A percentile compares a stretch with the other conserved stretches of the same genome.
These are phyloP conservation scores for Stegophylla sp. DNA, from an alignment of 2,888 invertebrate species.

Conservation along the genomic window DNA sequence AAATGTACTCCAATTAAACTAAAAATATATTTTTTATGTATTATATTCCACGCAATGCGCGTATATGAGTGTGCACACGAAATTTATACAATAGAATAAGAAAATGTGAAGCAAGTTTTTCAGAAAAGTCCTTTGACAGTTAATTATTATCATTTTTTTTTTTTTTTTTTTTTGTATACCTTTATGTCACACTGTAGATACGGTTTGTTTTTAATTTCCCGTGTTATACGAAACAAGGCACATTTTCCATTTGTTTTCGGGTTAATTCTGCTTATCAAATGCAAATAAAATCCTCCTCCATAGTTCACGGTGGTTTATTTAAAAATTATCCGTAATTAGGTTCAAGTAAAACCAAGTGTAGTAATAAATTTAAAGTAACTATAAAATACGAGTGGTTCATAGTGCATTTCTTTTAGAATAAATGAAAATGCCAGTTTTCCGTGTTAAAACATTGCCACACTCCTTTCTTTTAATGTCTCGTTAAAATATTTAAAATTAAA, in stretches of 20 bases:
- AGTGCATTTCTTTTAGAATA: neutral
- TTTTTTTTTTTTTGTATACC: too few species aligned
- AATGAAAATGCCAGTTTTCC: neutral
- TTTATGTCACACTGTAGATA: neutral
- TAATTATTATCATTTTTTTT: too few species aligned
- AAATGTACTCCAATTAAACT: constrained; percentile 5
- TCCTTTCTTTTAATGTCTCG: neutral
- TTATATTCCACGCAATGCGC: neutral
- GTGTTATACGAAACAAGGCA: neutral
- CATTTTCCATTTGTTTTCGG: neutral
- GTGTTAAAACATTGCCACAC: neutral
- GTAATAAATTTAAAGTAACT: neutral
- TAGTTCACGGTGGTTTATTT: neutral
- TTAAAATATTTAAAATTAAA: neutral
- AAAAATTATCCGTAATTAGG: neutral
- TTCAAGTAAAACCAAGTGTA: neutral
- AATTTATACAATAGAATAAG: neutral
- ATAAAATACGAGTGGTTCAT: neutral
- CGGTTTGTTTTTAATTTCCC: neutral
- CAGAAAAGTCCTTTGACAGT: neutral
- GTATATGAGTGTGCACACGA: neutral
- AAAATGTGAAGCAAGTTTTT: constrained; percentile 8
- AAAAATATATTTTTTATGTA: neutral
- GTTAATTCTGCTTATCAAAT: neutral
- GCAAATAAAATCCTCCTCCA: neutral